Percentiles rank a stretch among this genome's conserved stretches.
phyloP scores from a whole-genome alignment of 1,140 invertebrate genomes.

The Trissolcus basalis region DNA sequence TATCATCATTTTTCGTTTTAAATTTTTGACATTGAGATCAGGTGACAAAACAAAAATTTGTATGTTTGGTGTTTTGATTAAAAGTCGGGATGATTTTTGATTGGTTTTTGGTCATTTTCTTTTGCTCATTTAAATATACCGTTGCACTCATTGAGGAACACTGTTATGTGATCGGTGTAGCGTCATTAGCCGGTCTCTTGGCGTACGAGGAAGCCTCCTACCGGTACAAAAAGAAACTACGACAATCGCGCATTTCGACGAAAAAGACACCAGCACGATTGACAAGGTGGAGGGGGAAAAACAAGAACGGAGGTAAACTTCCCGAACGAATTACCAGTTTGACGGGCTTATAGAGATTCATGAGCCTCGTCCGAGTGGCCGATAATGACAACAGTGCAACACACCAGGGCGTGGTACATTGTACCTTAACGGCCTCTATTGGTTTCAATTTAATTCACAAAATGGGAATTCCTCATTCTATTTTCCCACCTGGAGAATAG shows the following conservation, averaged over 20 bases:
- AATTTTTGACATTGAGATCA: too few species aligned
- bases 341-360: constrained; percentile 59
- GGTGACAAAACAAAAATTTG: too few species aligned
- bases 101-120: not conserved
- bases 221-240: constrained; percentile 33
- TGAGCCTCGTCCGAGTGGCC: constrained; percentile 35
- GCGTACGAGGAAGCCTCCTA: constrained; percentile 37
- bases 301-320: constrained; percentile 40
- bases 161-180: constrained; percentile 19
- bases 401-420: constrained; percentile 33
- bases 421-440: constrained; percentile 35
- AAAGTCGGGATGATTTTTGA: too few species aligned
- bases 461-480: not conserved
- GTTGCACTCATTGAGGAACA: constrained; percentile 17
- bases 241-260: constrained; percentile 36
- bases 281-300: constrained; percentile 13
- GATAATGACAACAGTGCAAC: constrained; percentile 40
- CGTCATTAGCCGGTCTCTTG: constrained; percentile 38
- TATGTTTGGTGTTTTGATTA: too few species aligned
- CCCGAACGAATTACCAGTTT: constrained; percentile 55
- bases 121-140: constrained; percentile 17
- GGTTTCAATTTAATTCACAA: constrained; percentile 8
- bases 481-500: too few species aligned
- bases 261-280: constrained; percentile 41
- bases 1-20: too few species aligned